Conservation (phyloP, 2,888 invertebrate species). For the Sericinus montela region DNA sequence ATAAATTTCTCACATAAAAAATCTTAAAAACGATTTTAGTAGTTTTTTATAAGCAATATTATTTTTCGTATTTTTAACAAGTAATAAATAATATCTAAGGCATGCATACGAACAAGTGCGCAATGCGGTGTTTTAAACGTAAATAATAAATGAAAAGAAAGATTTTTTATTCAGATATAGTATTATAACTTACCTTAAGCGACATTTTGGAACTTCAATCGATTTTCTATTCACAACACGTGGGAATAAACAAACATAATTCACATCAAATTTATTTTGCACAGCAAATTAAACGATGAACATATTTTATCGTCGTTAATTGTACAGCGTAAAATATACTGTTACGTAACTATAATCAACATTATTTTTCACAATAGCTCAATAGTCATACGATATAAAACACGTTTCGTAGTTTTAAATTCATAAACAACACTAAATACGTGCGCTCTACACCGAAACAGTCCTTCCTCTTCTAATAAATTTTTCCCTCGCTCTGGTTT, state of each 20-base stretch:
- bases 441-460: conserved; percentile 22
- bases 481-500: conserved; percentile 32
- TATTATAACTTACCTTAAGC: conserved; percentile 47
- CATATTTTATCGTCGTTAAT: background rate
- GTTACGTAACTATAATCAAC: conserved; percentile 16
- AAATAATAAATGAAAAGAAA: background rate
- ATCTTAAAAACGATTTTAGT: too few relatives aligned
- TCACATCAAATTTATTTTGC: conserved; percentile 36
- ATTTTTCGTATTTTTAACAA: too few relatives aligned
- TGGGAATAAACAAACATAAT: conserved; percentile 49
- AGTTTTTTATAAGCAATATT: too few relatives aligned
- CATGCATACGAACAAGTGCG: background rate
- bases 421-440: conserved; percentile 17
- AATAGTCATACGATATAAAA: background rate
- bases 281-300: conserved; percentile 23
- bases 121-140: background rate
- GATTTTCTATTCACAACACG: conserved; percentile 43
- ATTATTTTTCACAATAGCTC: background rate
- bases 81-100: too few relatives aligned
- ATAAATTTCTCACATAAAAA: too few relatives aligned
- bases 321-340: background rate
- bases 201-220: conserved; percentile 51
- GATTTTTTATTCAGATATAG: background rate
- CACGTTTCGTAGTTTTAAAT: conserved; percentile 15
- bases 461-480: conserved; percentile 24